Evolutionary conservation across 2,113 vertebrate genomes (phyloP), one percentile per base, ranked within the genome.

Genomic region (Albula goreensis): DNA sequence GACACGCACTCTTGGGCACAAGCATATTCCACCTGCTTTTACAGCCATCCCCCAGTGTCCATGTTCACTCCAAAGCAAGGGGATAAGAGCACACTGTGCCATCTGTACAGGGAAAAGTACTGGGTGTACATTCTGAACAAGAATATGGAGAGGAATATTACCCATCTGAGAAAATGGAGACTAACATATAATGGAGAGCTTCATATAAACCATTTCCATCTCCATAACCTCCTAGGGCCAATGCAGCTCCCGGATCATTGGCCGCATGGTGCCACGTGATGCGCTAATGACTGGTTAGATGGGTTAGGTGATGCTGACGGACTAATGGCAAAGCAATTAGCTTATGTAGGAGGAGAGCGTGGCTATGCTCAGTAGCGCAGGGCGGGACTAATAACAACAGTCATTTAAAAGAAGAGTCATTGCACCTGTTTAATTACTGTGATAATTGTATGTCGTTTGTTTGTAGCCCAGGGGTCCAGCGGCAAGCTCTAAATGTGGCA

Each of bases 371-470:
- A 87, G 90, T 91, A 88, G 89, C 90, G 77, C 88, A 89, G 81
- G 86, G 81, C 88, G 78, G 89, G 90, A 93, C 93, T 94, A 95
- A 93, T 93, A 93, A 90, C 89, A 87, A 89, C 90, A 94, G 91
- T 92, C 85, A 92, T 91, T 92, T 92, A 90, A 93, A 93, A 92
- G 91, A 93, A 92, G 90, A 95, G 92, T 91, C 91, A 94, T 86
- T 94, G 89, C 88, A 95, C 92, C 92, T 96, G 94, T 95, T 95
- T 94, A 95, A 95, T 96, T 96, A 93, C 90, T 91, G 89, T 90
- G 91, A 90, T 95, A 95, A 95, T 94, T 93, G 88, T 93, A 84
- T 90, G 89, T 88, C 89, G 57, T 87, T 90, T 89, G 79, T 87
- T 88, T 91, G 25, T 90, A 92, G 90, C 92, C 91, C 87, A 50